A percentile compares a stretch with the other conserved stretches of the same genome.
Conservation (phyloP, 2,888 invertebrate species). For the Ephialtes manifestator region DNA sequence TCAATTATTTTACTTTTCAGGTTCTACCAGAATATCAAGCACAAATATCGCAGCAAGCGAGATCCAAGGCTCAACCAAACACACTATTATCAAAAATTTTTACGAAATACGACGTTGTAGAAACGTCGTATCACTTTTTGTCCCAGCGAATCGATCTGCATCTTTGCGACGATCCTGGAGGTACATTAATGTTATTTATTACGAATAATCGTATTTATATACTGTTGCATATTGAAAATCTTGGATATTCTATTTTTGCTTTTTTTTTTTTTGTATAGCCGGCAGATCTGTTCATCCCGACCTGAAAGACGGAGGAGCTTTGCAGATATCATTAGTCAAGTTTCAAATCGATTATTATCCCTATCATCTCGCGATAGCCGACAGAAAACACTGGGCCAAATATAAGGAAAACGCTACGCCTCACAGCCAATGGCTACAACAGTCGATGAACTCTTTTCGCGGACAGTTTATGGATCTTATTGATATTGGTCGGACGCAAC, state of each 20-base stretch:
- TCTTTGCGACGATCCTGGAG: constrained; percentile 97
- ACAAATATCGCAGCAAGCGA: constrained; percentile 89
- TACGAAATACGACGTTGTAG: constrained; percentile 96
- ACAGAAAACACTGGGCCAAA: constrained; percentile 96
- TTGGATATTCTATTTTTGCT: constrained; percentile 3
- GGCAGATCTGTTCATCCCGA: constrained; percentile 95
- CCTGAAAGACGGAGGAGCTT: constrained; percentile 95
- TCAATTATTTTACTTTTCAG: constrained; percentile 79
- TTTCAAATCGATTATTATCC: constrained; percentile 98
- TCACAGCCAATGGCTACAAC: constrained; percentile 95
- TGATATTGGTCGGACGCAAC: constrained; percentile 88
- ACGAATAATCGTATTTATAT: constrained; percentile 27
- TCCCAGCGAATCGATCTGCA: constrained; percentile 98
- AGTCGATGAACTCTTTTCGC: constrained; percentile 93
- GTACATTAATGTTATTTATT: constrained; percentile 86
- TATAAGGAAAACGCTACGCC: constrained; percentile 92
- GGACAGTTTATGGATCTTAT: constrained; percentile 92
- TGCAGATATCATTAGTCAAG: constrained; percentile 95
- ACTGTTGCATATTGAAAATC: constrained; percentile 21
- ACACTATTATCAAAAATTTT: constrained; percentile 89
- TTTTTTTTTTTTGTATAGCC: constrained; percentile 86
- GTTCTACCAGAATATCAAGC: constrained; percentile 92
- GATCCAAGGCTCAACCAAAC: constrained; percentile 84
- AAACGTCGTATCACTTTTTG: constrained; percentile 98
- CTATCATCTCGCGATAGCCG: constrained; percentile 96